These are phyloP conservation scores for Stegana nigrithorax DNA, from an alignment of 2,888 invertebrate genomes.

Conservation along the genomic window DNA sequence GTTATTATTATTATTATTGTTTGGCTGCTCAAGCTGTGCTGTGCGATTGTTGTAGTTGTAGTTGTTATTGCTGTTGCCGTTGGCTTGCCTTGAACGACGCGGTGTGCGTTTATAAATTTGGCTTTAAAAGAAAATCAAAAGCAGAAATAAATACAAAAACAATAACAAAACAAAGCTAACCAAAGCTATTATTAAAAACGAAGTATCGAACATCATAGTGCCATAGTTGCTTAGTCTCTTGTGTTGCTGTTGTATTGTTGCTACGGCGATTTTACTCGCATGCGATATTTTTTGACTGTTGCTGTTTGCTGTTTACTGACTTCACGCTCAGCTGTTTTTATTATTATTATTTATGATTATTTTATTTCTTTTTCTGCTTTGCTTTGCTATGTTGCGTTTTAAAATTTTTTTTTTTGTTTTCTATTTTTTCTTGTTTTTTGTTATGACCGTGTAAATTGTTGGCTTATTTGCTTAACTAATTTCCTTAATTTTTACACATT, in stretches of 20 bases:
- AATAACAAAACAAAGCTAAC: no score
- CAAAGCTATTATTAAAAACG: no score
- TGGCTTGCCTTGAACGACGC: neutral
- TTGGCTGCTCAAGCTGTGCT: neutral
- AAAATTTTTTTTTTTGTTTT: neutral
- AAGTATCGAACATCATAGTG: no score
- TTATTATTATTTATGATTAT: neutral
- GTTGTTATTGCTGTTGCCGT: neutral
- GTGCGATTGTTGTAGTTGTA: neutral
- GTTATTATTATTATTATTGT: conserved; percentile 8
- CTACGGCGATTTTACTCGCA: conserved; percentile 13
- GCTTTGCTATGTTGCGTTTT: neutral
- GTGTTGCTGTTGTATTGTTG: no score
- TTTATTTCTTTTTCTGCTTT: neutral
- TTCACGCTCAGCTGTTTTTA: conserved; percentile 20
- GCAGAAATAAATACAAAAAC: no score
- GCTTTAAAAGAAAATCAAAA: no score
- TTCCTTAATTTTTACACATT: neutral
- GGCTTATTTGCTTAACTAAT: neutral
- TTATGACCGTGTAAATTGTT: neutral
- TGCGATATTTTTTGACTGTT: conserved; percentile 19
- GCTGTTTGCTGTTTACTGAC: conserved; percentile 24
- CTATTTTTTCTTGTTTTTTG: neutral
- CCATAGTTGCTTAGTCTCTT: no score
- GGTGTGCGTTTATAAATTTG: no score